Evolutionary conservation across 2,797 vertebrate genomes (phyloP).

Genomic region (Diplodus puntazzo): DNA sequence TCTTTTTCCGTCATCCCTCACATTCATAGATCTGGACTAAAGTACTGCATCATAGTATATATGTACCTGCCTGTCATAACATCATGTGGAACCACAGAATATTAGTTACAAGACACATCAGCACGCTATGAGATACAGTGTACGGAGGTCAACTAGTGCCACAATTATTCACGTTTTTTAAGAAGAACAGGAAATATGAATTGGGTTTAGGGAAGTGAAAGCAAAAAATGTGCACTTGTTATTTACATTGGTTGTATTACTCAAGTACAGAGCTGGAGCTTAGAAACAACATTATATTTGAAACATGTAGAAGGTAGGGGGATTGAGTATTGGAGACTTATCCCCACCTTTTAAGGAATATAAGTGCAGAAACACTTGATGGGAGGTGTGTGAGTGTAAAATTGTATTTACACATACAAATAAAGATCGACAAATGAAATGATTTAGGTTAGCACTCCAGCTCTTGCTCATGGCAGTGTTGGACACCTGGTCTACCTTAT

Average conservation of each 20-base stretch:
- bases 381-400: too few relatives aligned
- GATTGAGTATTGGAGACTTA: neutral
- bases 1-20: slow-evolving; percentile 33
- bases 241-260: neutral
- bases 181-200: slow-evolving; percentile 21
- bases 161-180: neutral
- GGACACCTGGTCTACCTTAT: too few relatives aligned
- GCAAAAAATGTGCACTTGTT: neutral
- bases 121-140: neutral
- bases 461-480: neutral
- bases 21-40: slow-evolving; percentile 66
- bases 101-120: neutral
- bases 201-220: neutral
- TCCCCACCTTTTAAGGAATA: neutral
- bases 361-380: neutral
- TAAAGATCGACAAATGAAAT: neutral
- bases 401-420: neutral
- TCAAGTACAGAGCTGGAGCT: neutral
- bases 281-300: neutral
- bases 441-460: neutral
- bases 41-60: slow-evolving; percentile 57
- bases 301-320: neutral
- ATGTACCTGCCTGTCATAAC: slow-evolving; percentile 31
- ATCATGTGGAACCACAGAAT: neutral
- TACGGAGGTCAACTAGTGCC: slow-evolving; percentile 27